phyloP scores from a whole-genome alignment of 2,113 vertebrate genomes.

The Euleptes europaea region DNA sequence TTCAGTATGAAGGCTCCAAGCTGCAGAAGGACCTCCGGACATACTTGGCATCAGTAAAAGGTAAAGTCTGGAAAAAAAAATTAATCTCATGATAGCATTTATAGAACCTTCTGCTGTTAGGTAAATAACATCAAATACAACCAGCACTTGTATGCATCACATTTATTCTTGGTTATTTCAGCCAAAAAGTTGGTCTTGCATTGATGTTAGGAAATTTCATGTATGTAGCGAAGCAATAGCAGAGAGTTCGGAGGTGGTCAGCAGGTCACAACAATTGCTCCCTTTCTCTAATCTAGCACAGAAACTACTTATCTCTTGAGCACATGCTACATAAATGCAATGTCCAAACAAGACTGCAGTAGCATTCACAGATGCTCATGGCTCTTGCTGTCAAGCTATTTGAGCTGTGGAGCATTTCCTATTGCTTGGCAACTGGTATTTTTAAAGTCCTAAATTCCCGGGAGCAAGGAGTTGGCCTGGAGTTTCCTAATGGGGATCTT shows the following conservation, averaged over 20 bases:
- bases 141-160: neutral
- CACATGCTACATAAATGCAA: neutral
- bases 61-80: constrained; percentile 62
- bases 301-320: neutral
- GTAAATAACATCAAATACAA: neutral
- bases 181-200: neutral
- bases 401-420: neutral
- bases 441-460: neutral
- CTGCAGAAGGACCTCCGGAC: constrained; percentile 94
- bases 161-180: neutral
- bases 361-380: neutral
- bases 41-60: constrained; percentile 93
- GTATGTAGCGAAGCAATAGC: neutral
- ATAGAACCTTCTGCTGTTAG: neutral
- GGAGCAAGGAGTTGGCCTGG: neutral
- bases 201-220: neutral
- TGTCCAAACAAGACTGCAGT: neutral
- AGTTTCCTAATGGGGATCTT: neutral
- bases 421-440: neutral
- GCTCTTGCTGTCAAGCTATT: neutral
- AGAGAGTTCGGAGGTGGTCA: neutral
- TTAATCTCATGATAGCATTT: neutral
- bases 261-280: neutral
- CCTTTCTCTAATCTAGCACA: neutral
- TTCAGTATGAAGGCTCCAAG: constrained; percentile 88